Evolutionary conservation across 1,140 invertebrate genomes (phyloP), one percentile per base, ranked within the genome.

Genomic region (Rhopalosiphum maidis): DNA sequence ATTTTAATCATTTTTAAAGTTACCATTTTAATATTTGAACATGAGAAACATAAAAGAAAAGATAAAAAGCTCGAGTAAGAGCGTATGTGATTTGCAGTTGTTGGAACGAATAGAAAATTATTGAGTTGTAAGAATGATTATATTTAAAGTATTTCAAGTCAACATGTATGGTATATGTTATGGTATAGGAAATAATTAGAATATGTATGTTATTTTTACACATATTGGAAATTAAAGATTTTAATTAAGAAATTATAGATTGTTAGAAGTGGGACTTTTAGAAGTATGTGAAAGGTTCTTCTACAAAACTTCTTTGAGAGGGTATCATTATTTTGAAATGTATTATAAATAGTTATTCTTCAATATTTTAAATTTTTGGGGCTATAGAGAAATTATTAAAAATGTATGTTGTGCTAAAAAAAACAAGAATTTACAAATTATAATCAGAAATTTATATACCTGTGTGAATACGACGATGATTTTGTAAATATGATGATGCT

Each of bases 401-500:
- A 77, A 77, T 6, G 5, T 77, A 77, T 15, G 30, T 1, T n/a
- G 15, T 6, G 5, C 30, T n/a, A n/a, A 4, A 9, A 37, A 22
- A 87, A 55, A 87, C 25, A 37, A 51, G 83, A 5, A 55, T 77
- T 51, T 83, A 30, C 2, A 30, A n/a, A 18, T 77, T n/a, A 35
- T 18, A n/a, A 35, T 77, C 30, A 77, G 15, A 77, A n/a, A 41
- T 15, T n/a, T 21, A 87, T 37, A 41, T 22, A 97, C 97, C 97
- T 41, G 98, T 99, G 95, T 99, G 99, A 86, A 99, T 99, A 93
- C 98, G 96, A 94, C 98, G 96, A 95, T 99, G 98, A 95, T 97
- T 97, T 94, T 98, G 97, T 9, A 98, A 95, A 95, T 98, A 98
- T 5, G 97, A 98, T 89, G 97, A 98, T 1, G 98, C 98, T 43